A percentile compares a stretch with the other conserved stretches of the same genome.
These are phyloP conservation scores for Silurus lanzhouensis DNA, from an alignment of 2,797 vertebrate genomes.

Conservation along the genomic window DNA sequence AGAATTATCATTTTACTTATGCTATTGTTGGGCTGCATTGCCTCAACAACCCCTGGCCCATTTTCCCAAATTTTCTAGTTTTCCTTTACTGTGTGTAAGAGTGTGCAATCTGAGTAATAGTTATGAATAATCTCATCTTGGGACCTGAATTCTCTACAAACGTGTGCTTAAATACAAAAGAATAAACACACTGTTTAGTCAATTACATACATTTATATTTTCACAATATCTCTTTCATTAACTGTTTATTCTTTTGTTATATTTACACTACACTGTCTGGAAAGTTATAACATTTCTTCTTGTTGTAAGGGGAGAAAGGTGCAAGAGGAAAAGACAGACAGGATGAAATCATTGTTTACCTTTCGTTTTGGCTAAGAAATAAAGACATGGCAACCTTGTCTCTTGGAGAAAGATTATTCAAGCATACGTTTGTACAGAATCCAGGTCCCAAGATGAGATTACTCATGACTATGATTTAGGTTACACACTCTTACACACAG, in stretches of 20 bases:
- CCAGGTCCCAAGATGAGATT: neutral
- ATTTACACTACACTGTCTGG: neutral
- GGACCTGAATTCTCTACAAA: neutral
- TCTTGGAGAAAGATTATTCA: neutral
- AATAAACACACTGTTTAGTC: too few relatives aligned
- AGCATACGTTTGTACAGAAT: neutral
- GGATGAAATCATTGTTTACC: constrained; percentile 36
- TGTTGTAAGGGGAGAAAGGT: constrained; percentile 39
- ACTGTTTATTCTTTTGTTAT: neutral
- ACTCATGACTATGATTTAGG: neutral
- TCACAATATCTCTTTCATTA: neutral
- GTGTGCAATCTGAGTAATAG: neutral
- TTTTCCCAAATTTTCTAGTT: neutral
- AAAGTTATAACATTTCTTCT: neutral
- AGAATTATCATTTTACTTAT: neutral
- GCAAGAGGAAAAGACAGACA: constrained; percentile 17
- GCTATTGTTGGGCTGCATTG: neutral
- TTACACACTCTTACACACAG: neutral
- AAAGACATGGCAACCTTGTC: too few relatives aligned
- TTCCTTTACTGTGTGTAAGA: neutral
- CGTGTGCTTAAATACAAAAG: neutral
- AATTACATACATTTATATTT: constrained; percentile 15
- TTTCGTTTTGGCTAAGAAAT: neutral
- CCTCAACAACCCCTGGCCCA: neutral
- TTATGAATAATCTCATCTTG: neutral